phyloP scores from a whole-genome alignment of 2,113 vertebrate species.

The Sapajus apella region DNA sequence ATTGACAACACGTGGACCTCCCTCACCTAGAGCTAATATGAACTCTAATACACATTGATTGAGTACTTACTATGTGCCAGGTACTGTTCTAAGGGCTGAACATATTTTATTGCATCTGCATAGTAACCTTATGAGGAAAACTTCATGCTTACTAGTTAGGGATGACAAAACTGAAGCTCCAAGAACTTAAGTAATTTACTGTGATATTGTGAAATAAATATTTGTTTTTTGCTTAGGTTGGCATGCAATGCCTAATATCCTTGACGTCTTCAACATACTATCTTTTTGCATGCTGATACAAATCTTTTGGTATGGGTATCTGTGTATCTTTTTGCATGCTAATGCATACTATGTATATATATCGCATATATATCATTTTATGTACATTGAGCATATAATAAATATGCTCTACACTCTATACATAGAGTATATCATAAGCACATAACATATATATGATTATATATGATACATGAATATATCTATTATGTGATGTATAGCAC shows the following conservation, averaged over 20 bases:
- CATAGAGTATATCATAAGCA: too few relatives aligned
- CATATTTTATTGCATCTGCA: accelerated
- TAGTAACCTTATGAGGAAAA: too few relatives aligned
- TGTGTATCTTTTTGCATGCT: too few relatives aligned
- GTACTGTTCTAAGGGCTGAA: accelerated
- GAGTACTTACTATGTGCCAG: accelerated
- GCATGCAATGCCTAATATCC: not conserved
- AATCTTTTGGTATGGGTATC: not conserved
- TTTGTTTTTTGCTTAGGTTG: too few relatives aligned
- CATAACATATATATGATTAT: too few relatives aligned
- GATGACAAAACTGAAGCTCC: accelerated
- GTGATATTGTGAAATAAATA: not conserved
- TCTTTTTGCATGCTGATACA: not conserved
- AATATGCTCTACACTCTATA: too few relatives aligned
- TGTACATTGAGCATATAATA: too few relatives aligned
- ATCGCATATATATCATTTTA: too few relatives aligned
- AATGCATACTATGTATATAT: too few relatives aligned
- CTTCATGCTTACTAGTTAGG: accelerated
- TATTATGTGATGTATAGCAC: too few relatives aligned
- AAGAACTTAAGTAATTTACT: not conserved
- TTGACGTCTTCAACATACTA: not conserved
- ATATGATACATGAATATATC: too few relatives aligned
- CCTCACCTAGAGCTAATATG: accelerated
- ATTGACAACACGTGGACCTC: accelerated
- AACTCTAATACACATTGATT: accelerated